Evolutionary conservation across 2,888 invertebrate species (phyloP).

Genomic region (Sesia bembeciformis): DNA sequence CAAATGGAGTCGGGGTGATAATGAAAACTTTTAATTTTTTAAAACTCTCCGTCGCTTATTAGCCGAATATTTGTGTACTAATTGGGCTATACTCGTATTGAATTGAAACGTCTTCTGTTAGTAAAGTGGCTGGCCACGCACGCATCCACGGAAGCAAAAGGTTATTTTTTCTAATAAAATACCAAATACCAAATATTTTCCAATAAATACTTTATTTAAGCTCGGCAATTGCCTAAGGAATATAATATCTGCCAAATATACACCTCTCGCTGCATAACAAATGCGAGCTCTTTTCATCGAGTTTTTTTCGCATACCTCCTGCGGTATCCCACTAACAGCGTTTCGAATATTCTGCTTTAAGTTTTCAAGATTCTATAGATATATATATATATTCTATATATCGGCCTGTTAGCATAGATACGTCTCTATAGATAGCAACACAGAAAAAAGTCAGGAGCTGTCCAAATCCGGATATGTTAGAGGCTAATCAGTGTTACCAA

Average conservation of each 20-base stretch:
- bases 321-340: neutral
- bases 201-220: neutral
- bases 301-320: neutral
- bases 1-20: too few relatives aligned
- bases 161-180: too few relatives aligned
- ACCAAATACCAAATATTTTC: neutral
- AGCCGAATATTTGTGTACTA: too few relatives aligned
- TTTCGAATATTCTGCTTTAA: neutral
- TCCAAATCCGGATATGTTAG: neutral
- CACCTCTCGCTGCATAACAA: neutral
- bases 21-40: too few relatives aligned
- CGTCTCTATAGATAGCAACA: neutral
- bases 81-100: too few relatives aligned
- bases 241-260: neutral
- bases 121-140: too few relatives aligned
- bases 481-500: too few relatives aligned
- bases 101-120: too few relatives aligned
- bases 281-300: neutral
- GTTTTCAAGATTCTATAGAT: neutral
- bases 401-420: neutral
- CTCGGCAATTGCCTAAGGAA: neutral
- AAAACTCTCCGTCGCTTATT: too few relatives aligned
- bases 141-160: too few relatives aligned
- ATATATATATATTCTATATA: too few relatives aligned
- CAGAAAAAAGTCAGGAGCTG: neutral